Evolutionary conservation across 2,113 vertebrate genomes (phyloP), one percentile per base, ranked within the genome.

Genomic region (Eublepharis macularius): DNA sequence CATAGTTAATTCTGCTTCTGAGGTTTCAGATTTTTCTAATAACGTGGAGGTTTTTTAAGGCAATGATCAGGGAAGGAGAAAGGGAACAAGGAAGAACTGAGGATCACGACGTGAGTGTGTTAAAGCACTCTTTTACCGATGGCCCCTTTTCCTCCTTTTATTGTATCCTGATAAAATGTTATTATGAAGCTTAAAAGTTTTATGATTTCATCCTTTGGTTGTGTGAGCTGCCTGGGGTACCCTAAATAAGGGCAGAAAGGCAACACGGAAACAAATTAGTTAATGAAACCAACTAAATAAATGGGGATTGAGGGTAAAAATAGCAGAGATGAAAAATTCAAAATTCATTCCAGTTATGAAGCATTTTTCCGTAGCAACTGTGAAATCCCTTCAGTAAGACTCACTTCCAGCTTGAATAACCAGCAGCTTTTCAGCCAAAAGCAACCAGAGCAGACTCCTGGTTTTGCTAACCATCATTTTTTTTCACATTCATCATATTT

Each of bases 1-100:
- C 66, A 81, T 81, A 72, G 39, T 81, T 81, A 51, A 81, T 54
- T 70, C 24, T 32, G 43, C 80, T 72, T 81, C 66, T 54, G 68
- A 39, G 14, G 11, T 51, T 34, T 54, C 47, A 24, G 39, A 1
- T 0, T 21, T 17, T 8, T 0, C 1, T 45, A 32, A 72, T 21
- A 16, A 36, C 47, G 17, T 72, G 47, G 24, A 72, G 24, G 29
- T 54, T 54, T 10, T 51, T 36, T 57, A 0, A 69, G 45, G 43
- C 66, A 41, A 24, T 13, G 3, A 8, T 72, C 47, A 11, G 24
- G 34, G 45, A 72, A 82, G 34, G 34, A 14, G 7, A 72, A 39
- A 54, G 47, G 17, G 32, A 10, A 16, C 34, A 34, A 66, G n/a
- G 63, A 24, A 39, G 19, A 26, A 51, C 26, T 36, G 6, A 39